These are phyloP conservation scores for Aphidoletes aphidimyza DNA, from an alignment of 2,888 invertebrate genomes.

Conservation along the genomic window DNA sequence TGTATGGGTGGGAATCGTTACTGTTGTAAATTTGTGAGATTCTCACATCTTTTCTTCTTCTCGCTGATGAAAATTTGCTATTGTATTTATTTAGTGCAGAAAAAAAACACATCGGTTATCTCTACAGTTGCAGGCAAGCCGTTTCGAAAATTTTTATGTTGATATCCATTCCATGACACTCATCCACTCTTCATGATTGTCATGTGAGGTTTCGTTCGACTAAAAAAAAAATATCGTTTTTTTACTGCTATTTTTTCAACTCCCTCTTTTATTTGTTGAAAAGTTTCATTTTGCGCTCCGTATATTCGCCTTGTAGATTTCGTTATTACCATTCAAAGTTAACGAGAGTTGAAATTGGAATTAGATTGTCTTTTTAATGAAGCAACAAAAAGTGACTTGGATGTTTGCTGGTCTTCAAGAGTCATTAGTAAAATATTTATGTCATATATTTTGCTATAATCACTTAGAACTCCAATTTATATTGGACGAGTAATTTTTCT, in stretches of 20 bases:
- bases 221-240: not conserved
- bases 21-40: slow-evolving; percentile 6
- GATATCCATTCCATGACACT: slow-evolving; percentile 22
- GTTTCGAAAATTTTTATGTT: slow-evolving; percentile 48
- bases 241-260: not conserved
- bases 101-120: slow-evolving; percentile 20
- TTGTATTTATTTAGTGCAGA: slow-evolving; percentile 42
- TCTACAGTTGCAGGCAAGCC: slow-evolving; percentile 36
- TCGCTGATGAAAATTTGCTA: slow-evolving; percentile 32
- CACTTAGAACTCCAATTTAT: too few relatives aligned
- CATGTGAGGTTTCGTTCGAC: not conserved
- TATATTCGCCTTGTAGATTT: not conserved
- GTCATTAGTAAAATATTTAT: too few relatives aligned
- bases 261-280: not conserved
- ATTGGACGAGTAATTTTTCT: too few relatives aligned
- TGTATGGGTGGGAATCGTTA: not conserved
- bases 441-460: too few relatives aligned
- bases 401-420: too few relatives aligned
- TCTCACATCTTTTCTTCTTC: not conserved
- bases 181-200: slow-evolving; percentile 22
- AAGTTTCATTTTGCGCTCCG: not conserved
- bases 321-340: not conserved
- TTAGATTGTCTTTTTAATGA: not conserved
- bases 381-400: too few relatives aligned
- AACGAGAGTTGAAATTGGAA: not conserved